Base-by-base conservation (phyloP, 2,113 vertebrate species). In the Corythoichthys haematopterus region DNA sequence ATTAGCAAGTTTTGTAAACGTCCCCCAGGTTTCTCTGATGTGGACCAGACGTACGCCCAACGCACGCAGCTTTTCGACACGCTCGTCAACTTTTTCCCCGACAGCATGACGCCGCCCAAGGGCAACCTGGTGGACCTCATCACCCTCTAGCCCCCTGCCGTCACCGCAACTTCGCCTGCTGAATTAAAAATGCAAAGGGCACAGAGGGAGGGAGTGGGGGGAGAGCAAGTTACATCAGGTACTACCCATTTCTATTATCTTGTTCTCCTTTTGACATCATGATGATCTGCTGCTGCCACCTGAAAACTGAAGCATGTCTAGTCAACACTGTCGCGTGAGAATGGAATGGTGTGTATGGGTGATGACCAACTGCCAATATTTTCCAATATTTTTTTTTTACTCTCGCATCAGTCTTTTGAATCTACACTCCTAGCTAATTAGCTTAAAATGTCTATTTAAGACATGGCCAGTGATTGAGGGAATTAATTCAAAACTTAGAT, bases 91-190 rank as follows among this genome's bases (percentile, higher is more conserved):
- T 98, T 99, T 92, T 99, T 99, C 83, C 97, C 97, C 0, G 97
- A 99, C 92, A 98, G 93, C 91, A 99, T 99, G 97, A 98, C 97
- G 55, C 97, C 97, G 35, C 97, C 97, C 20, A 98, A 98, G 87
- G 97, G 97, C 90, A 99, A 98, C 90, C 87, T 99, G 82, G 97
- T 99, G 1, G 97, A 99, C 89, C 96, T 99, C 85, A 98, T 98
- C 88, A 96, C 94, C 2, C 95, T 98, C 89, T 99, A 92, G 93
- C 8, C 15, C 55, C 4, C 33, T 20, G 2, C 37, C 66, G 2
- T n/a, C 38, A 20, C 12, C 33, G 33, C 33, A 1, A 10, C 70
- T 35, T 55, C 68, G 10, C 66, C 68, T 47, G 15, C 67, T 14
- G 56, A 48, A 76, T 71, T 66, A 2, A 16, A 16, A 50, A 53